These are phyloP conservation scores for Drosophila conformis DNA, from an alignment of 2,888 invertebrate species.

Conservation along the genomic window DNA sequence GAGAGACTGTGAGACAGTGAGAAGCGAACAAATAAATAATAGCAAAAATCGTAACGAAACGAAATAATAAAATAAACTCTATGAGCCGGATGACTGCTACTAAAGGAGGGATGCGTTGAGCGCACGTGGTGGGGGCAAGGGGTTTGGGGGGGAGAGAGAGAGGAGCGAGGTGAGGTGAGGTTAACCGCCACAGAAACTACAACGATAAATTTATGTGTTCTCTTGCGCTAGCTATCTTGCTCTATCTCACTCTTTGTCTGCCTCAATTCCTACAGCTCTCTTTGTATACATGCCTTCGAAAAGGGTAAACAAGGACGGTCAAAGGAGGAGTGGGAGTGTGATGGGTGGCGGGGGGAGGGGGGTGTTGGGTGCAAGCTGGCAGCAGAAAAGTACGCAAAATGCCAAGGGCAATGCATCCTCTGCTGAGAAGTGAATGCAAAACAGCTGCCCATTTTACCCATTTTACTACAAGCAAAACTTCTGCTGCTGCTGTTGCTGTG, in stretches of 20 bases:
- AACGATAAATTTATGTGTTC: conserved; percentile 72
- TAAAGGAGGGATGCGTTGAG: conserved; percentile 23
- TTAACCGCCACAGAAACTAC: conserved; percentile 63
- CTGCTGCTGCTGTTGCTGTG: conserved; percentile 1
- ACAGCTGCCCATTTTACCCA: conserved; percentile 23
- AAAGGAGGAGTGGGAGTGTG: conserved; percentile 18
- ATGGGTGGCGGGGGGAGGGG: not conserved
- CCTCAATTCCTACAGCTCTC: conserved; percentile 10
- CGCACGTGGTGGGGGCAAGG: not conserved
- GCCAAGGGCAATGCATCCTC: conserved; percentile 58
- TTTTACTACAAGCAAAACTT: conserved; percentile 12
- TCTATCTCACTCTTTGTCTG: conserved; percentile 9
- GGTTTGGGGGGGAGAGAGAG: not conserved
- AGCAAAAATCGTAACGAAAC: conserved; percentile 81
- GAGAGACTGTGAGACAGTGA: conserved; percentile 32
- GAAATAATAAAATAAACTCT: conserved; percentile 77
- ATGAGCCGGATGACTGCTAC: conserved; percentile 67
- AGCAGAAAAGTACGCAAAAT: conserved; percentile 44
- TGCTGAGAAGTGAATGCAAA: conserved; percentile 19
- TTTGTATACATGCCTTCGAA: conserved; percentile 27
- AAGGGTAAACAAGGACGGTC: conserved; percentile 55
- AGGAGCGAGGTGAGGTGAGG: conserved; percentile 55
- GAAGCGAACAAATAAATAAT: conserved; percentile 75
- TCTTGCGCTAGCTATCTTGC: conserved; percentile 34
- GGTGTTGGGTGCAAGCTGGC: not conserved